A percentile compares a stretch with the other conserved stretches of the same genome.
phyloP scores from a whole-genome alignment of 2,797 vertebrate genomes.

The Sciurus carolinensis region DNA sequence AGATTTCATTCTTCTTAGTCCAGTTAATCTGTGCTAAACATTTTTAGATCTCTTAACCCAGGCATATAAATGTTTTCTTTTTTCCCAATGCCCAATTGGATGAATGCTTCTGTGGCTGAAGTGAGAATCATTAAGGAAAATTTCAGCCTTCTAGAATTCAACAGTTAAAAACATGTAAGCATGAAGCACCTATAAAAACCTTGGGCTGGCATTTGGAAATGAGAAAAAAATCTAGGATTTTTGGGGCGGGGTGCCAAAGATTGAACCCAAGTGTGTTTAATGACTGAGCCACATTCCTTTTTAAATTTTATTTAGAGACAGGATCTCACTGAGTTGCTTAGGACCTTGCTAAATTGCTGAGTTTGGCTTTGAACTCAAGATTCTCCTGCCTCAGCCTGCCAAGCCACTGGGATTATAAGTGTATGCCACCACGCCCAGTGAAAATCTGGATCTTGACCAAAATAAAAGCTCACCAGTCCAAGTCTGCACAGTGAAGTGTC shows the following conservation, averaged over 20 bases:
- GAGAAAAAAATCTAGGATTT: conserved; percentile 71
- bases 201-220: conserved; percentile 54
- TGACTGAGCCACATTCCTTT: too few relatives aligned
- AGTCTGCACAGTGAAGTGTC: conserved; percentile 7
- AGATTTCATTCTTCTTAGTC: conserved; percentile 22
- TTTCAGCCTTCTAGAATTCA: conserved; percentile 59
- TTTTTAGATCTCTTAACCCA: conserved; percentile 46
- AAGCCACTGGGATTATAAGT: too few relatives aligned
- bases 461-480: conserved; percentile 42
- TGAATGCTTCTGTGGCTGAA: conserved; percentile 16
- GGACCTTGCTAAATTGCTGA: too few relatives aligned
- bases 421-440: neutral
- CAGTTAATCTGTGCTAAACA: neutral
- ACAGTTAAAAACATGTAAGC: conserved; percentile 37
- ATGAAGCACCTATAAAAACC: conserved; percentile 53
- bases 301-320: too few relatives aligned
- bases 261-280: too few relatives aligned
- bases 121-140: conserved; percentile 45
- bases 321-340: too few relatives aligned
- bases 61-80: neutral
- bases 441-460: conserved; percentile 72
- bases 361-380: too few relatives aligned
- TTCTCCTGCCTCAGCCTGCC: too few relatives aligned
- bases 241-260: too few relatives aligned
- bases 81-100: neutral